Evolutionary conservation across 2,113 vertebrate species (phyloP), one percentile per base, ranked within the genome.

Genomic region (Phyllopteryx taeniolatus): DNA sequence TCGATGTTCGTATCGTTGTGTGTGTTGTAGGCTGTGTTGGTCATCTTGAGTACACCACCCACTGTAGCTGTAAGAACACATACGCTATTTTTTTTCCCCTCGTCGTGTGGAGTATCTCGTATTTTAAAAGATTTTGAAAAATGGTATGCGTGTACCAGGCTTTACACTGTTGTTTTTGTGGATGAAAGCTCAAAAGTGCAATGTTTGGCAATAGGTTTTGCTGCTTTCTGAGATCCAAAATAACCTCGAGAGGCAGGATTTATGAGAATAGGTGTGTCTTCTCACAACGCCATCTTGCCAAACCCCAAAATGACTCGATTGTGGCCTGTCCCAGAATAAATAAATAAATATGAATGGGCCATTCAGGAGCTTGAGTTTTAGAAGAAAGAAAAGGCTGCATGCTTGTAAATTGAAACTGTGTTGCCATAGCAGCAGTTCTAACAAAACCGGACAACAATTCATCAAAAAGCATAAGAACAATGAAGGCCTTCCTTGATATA

Each of bases 251-350:
- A 66, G 63, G 63, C 22, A 31, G 63, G 63, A 46, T 15, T 27
- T 46, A 46, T 15, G 63, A 46, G 44, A 66, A 66, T 27, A 66
- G 44, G 44, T 66, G 64, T 47, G 64, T 66, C 64, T 42, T 42
- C 35, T 66, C 22, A 66, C 44, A 49, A 27, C 64, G 15, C 64
- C 31, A 35, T 33, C 31, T 61, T 61, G 59, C 59, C 59, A 61
- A 61, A 35, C 59, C 59, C 31, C 59, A 61, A 66, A 14, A 66
- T 27, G 44, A 66, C 22, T 44, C 43, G 12, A 66, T 31, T 66
- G n/a, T 47, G 64, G 43, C 22, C 64, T 66, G 6, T 31, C 44
- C 42, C 13, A 3, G 3, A 27, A 47, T 17, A 43, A 66, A 66
- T 47, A 44, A 22, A 44, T 8, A 46, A 22, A 66, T 3, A 65